These are phyloP conservation scores for Melipona bicolor DNA, from an alignment of 2,888 invertebrate genomes.

Conservation along the genomic window DNA sequence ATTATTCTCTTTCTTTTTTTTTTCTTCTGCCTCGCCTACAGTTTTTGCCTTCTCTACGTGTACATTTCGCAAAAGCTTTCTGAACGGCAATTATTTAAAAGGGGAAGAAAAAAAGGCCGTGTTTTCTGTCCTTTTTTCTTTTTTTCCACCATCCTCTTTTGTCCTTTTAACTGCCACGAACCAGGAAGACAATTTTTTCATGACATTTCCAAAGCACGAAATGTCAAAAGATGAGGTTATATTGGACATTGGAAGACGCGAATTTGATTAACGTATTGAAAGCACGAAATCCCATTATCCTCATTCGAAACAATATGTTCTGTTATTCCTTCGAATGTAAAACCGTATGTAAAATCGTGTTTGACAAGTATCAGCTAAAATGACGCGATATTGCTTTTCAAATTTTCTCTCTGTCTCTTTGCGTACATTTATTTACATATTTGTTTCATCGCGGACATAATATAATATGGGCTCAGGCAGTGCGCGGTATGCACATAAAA, in stretches of 20 bases:
- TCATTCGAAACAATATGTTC: background rate
- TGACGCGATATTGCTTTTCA: constrained; percentile 12
- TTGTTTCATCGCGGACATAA: constrained; percentile 13
- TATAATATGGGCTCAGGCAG: constrained; percentile 19
- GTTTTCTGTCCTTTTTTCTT: background rate
- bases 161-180: background rate
- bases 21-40: no score
- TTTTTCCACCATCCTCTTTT: background rate
- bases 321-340: constrained; percentile 6
- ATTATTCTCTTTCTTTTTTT: background rate
- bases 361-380: background rate
- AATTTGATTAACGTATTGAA: constrained; percentile 10
- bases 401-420: constrained; percentile 5
- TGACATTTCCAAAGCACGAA: background rate
- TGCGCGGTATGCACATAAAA: background rate
- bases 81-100: background rate
- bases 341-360: background rate
- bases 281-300: background rate
- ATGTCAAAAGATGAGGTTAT: background rate
- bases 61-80: background rate
- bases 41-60: background rate
- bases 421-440: constrained; percentile 28
- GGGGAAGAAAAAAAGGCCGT: background rate
- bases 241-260: background rate
- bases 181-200: background rate